Percentiles rank a stretch among this genome's conserved stretches.
Conservation (phyloP, 2,113 vertebrate species). For the Taurulus bubalis region DNA sequence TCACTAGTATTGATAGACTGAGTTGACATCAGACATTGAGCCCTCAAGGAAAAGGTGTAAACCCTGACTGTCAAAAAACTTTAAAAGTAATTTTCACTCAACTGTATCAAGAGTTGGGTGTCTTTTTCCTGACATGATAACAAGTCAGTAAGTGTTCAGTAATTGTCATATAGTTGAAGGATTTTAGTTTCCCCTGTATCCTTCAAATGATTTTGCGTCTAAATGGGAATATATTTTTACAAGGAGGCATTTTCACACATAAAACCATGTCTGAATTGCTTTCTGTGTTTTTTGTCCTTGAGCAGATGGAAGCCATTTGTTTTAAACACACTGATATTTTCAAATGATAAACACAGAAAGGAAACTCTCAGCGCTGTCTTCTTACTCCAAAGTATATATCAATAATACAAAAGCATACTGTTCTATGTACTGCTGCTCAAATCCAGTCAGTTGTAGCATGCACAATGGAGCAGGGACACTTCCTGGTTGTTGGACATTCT, state of each 20-base stretch:
- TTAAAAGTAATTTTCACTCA: neutral
- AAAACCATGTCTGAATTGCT: neutral
- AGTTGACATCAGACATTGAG: neutral
- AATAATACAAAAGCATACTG: neutral
- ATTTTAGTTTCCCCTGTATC: neutral
- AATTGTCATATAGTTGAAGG: neutral
- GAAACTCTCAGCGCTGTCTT: neutral
- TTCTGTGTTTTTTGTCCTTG: neutral
- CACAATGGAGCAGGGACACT: neutral
- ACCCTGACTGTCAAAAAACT: neutral
- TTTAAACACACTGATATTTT: neutral
- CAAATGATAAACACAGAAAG: neutral
- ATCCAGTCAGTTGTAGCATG: neutral
- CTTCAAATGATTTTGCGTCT: neutral
- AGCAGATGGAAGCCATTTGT: constrained; percentile 8
- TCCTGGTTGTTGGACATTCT: neutral
- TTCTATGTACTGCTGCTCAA: neutral
- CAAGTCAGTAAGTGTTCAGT: neutral
- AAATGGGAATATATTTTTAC: neutral
- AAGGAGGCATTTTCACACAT: neutral
- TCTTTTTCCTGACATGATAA: neutral
- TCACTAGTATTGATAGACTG: neutral
- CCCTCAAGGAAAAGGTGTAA: neutral
- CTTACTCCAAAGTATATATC: neutral
- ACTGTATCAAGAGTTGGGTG: neutral